Conservation (phyloP, 1,140 invertebrate species). For the Marisa cornuarietis region DNA sequence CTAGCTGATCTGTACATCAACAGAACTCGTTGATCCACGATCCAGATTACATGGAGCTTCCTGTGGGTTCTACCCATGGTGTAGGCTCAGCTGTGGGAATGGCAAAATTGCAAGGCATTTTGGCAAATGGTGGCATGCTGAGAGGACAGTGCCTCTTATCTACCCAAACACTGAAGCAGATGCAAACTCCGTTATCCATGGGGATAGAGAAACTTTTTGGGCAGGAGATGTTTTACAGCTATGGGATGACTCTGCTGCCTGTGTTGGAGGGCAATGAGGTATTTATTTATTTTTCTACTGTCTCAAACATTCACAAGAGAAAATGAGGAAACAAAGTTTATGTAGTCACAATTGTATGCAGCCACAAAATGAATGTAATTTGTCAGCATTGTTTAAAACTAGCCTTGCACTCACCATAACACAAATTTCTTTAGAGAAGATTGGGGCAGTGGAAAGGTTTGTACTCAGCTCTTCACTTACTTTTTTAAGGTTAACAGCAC, state of each 20-base stretch:
- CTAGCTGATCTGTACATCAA: not conserved
- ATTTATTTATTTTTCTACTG: not conserved
- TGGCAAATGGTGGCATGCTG: constrained; percentile 43
- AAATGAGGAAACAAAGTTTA: not conserved
- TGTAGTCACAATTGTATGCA: too few species aligned
- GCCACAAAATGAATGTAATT: too few species aligned
- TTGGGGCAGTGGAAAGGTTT: too few species aligned
- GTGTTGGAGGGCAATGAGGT: constrained; percentile 41
- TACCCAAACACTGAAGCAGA: constrained; percentile 25
- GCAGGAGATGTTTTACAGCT: constrained; percentile 40
- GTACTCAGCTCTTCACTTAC: too few species aligned
- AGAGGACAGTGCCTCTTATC: constrained; percentile 42
- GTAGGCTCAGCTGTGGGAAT: constrained; percentile 46
- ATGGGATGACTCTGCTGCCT: constrained; percentile 43
- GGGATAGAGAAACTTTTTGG: constrained; percentile 40
- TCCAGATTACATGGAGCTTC: constrained; percentile 44
- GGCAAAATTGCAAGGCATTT: constrained; percentile 50
- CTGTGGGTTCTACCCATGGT: constrained; percentile 43
- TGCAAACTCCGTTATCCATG: constrained; percentile 37
- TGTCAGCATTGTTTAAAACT: too few species aligned
- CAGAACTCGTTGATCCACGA: constrained; percentile 38
- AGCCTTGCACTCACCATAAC: too few species aligned
- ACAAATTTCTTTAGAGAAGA: too few species aligned
- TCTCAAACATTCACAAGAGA: not conserved
- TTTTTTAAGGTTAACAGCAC: too few species aligned